Base-by-base conservation (phyloP, 2,113 vertebrate genomes). In the Solea solea region DNA sequence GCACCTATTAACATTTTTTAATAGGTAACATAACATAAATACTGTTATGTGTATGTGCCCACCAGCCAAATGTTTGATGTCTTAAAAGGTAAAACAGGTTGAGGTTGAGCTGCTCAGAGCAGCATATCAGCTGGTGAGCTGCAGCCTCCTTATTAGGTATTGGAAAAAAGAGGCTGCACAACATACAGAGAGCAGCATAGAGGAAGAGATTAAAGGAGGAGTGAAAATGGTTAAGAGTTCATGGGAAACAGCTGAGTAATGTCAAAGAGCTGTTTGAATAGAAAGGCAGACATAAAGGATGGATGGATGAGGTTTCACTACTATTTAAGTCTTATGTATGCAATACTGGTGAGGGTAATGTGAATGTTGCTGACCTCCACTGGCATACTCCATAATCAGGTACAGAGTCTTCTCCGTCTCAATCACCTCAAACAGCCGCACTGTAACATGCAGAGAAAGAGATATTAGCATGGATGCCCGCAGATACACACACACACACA, bases 321-420 rank as follows among this genome's bases (percentile, higher is more conserved):
- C 34, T 2, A 34, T 34, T 34, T 8, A 12, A 10, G 44, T 45
- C 44, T 10, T 8, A 21, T 45, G 44, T 45, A 12, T 45, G 44
- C 44, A 45, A 13, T 25, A 25, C 8, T 16, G 27, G 42, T 28
- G 59, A 45, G 5, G 55, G 7, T 3, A 54, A 3, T 9, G 48
- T 9, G 34, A 40, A 14, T 7, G 44, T 71, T 39, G 74, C 90
- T 92, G 83, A 96, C 95, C 95, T 50, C 95, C 95, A 1, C 95
- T 96, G 69, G 95, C 95, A 0, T 95, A 96, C 55, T 96, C 95
- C 95, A 96, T 96, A 45, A 96, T 93, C 83, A 96, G 90, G 90
- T 96, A 96, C n/a, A 96, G 92, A 0, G 95, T 96, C 88, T 95
- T 96, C 74, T 96, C 95, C 0, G 95, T 96, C 86, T 96, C 95